phyloP scores from a whole-genome alignment of 2,888 invertebrate species.

The Diaprepes abbreviatus region DNA sequence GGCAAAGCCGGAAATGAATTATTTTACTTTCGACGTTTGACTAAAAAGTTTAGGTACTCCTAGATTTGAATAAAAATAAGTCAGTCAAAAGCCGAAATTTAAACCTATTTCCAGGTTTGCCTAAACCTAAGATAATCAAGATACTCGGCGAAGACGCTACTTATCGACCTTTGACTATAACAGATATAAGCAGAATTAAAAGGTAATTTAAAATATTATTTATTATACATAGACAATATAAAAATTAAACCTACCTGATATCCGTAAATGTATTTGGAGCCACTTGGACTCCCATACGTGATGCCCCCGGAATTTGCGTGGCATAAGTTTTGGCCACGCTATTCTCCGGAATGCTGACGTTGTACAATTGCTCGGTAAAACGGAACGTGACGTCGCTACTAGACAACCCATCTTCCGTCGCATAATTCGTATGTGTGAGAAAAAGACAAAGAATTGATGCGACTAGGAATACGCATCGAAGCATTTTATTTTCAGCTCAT shows the following conservation, averaged over 20 bases:
- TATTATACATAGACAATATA: too few species aligned
- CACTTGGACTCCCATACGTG: slow-evolving; percentile 84
- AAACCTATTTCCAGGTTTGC: too few species aligned
- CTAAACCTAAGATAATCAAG: too few species aligned
- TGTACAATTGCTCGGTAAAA: slow-evolving; percentile 84
- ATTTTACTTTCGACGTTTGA: too few species aligned
- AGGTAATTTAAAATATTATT: too few species aligned
- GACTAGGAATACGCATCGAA: slow-evolving; percentile 56
- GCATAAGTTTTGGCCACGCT: slow-evolving; percentile 91
- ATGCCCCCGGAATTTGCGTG: slow-evolving; percentile 77
- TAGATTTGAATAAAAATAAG: too few species aligned
- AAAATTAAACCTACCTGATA: slow-evolving; percentile 70
- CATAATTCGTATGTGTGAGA: slow-evolving; percentile 36
- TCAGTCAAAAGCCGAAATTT: too few species aligned
- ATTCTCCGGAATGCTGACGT: slow-evolving; percentile 93
- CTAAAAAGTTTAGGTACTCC: too few species aligned
- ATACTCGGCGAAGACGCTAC: too few species aligned
- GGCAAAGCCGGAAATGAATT: too few species aligned
- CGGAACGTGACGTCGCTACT: slow-evolving; percentile 70
- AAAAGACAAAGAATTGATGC: slow-evolving; percentile 59
- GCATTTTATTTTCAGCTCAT: slow-evolving; percentile 66
- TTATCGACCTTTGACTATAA: too few species aligned
- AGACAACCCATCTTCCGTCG: slow-evolving; percentile 56
- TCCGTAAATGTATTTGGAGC: slow-evolving; percentile 67
- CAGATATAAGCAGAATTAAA: too few species aligned